These are phyloP conservation scores for Megaceryle maxima DNA, from an alignment of 2,113 vertebrate species.

Conservation along the genomic window DNA sequence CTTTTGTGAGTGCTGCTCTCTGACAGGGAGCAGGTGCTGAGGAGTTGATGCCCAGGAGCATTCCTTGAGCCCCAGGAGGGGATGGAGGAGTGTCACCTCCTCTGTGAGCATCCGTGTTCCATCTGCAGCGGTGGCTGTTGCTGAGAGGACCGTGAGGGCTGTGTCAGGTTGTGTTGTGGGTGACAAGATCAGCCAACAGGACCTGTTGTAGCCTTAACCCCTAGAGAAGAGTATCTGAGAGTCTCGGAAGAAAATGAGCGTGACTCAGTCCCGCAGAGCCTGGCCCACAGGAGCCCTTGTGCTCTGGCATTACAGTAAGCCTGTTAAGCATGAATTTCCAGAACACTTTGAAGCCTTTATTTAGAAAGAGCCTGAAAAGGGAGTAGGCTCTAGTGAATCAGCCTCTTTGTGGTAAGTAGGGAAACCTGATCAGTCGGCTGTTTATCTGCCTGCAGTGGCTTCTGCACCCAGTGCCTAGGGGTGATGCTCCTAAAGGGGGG, in stretches of 20 bases:
- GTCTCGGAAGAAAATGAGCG: neutral
- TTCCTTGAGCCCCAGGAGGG: neutral
- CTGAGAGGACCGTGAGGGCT: neutral
- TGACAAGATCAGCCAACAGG: neutral
- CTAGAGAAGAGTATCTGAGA: neutral
- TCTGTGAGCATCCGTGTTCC: neutral
- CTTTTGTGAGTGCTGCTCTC: neutral
- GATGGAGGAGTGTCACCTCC: neutral
- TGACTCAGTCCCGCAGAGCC: neutral
- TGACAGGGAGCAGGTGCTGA: neutral
- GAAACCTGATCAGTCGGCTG: conserved; percentile 41
- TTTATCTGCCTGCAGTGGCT: conserved; percentile 23
- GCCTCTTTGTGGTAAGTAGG: conserved; percentile 40
- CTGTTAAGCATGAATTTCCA: conserved; percentile 58
- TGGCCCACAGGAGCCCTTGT: neutral
- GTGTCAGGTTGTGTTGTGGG: neutral
- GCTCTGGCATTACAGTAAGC: conserved; percentile 20
- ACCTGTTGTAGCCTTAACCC: neutral
- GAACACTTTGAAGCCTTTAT: conserved; percentile 60
- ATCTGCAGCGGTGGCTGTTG: neutral
- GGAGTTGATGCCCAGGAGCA: neutral
- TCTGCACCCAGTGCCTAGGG: neutral
- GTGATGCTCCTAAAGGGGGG: neutral
- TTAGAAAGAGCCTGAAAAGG: conserved; percentile 56
- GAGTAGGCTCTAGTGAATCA: conserved; percentile 59